These are phyloP conservation scores for Ectropis grisescens DNA, from an alignment of 1,140 invertebrate genomes.

Conservation along the genomic window DNA sequence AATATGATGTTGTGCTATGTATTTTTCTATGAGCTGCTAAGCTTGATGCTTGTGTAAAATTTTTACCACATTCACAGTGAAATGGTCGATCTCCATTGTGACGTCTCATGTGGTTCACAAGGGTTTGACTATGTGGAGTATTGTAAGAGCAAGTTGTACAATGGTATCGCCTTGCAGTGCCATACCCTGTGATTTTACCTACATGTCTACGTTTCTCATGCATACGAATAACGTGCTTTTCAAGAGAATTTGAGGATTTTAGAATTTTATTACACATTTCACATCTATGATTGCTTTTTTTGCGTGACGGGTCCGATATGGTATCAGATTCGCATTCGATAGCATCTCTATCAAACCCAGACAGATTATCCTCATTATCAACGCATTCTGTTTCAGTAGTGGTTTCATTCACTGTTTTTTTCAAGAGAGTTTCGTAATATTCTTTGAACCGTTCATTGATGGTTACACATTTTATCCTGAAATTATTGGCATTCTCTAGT, in stretches of 20 bases:
- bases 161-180: constrained; percentile 41
- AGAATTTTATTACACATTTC: constrained; percentile 37
- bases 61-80: constrained; percentile 72
- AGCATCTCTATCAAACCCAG: too few species aligned
- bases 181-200: constrained; percentile 50
- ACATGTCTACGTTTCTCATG: constrained; percentile 44
- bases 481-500: constrained; percentile 30
- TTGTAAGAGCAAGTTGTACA: constrained; percentile 55
- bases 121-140: constrained; percentile 60
- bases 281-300: constrained; percentile 31
- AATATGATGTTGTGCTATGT: constrained; percentile 62
- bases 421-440: constrained; percentile 3
- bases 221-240: constrained; percentile 37
- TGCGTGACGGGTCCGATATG: too few species aligned
- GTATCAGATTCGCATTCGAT: too few species aligned
- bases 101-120: constrained; percentile 60
- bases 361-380: too few species aligned
- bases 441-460: constrained; percentile 24
- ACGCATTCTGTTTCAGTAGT: too few species aligned
- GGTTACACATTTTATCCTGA: constrained; percentile 37
- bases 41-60: constrained; percentile 70
- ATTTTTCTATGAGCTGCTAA: constrained; percentile 63
- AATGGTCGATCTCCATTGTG: constrained; percentile 71
- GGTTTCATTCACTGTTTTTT: too few species aligned
- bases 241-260: constrained; percentile 31